Conservation (phyloP, 2,797 vertebrate species). For the Danio aesculapii region DNA sequence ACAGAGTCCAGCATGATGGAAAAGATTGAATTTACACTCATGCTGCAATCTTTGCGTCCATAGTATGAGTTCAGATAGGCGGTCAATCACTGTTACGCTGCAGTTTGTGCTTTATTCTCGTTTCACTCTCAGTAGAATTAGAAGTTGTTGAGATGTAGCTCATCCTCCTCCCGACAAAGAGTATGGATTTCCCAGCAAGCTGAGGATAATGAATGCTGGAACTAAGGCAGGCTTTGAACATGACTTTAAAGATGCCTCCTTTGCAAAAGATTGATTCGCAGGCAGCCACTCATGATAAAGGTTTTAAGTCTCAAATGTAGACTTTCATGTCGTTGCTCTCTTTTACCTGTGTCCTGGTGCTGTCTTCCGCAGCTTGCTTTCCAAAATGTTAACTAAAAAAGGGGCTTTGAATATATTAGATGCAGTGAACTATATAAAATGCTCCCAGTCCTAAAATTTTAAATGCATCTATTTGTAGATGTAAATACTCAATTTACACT, state of each 20-base stretch:
- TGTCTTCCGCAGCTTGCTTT: background rate
- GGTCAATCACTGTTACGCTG: slow-evolving; percentile 18
- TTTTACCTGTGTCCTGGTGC: slow-evolving; percentile 15
- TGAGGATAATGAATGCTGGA: slow-evolving; percentile 56
- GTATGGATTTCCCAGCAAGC: slow-evolving; percentile 52
- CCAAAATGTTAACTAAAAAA: background rate
- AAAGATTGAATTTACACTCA: slow-evolving; percentile 55
- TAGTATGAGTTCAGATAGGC: slow-evolving; percentile 46
- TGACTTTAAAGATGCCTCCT: slow-evolving; percentile 49
- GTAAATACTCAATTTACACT: no score
- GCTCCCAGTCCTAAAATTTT: background rate
- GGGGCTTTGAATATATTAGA: background rate
- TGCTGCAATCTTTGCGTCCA: slow-evolving; percentile 36
- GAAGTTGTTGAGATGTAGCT: background rate
- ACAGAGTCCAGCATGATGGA: slow-evolving; percentile 25
- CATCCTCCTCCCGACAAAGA: slow-evolving; percentile 23
- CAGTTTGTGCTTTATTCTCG: slow-evolving; percentile 28
- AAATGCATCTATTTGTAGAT: background rate
- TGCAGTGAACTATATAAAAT: background rate
- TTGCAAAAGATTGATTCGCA: slow-evolving; percentile 42
- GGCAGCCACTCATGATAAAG: slow-evolving; percentile 18
- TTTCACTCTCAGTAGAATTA: background rate
- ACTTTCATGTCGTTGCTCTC: slow-evolving; percentile 24
- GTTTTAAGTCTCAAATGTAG: slow-evolving; percentile 32
- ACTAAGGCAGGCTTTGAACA: slow-evolving; percentile 32